Evolutionary conservation across 2,113 vertebrate species (phyloP).

Genomic region (Catagonus wagneri): DNA sequence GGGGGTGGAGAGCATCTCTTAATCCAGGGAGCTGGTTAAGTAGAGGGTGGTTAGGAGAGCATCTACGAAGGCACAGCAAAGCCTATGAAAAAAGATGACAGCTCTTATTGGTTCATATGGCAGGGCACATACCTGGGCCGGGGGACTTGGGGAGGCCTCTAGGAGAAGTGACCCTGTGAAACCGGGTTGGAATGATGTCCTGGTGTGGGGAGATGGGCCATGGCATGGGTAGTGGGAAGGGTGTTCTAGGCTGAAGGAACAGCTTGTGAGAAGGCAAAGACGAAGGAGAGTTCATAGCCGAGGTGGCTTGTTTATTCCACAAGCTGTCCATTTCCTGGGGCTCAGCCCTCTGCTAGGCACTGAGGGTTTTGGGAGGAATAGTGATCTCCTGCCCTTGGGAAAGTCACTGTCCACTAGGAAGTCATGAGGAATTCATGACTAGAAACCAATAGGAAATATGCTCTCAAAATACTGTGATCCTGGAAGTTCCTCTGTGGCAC

Average conservation of each 20-base stretch:
- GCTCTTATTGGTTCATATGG: neutral
- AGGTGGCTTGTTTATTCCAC: neutral
- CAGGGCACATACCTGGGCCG: neutral
- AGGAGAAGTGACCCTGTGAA: neutral
- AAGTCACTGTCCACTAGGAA: neutral
- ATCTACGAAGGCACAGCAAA: neutral
- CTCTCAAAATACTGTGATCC: neutral
- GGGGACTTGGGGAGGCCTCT: neutral
- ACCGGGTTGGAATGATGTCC: neutral
- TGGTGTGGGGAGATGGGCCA: neutral
- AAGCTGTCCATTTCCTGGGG: neutral
- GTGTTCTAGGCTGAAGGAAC: neutral
- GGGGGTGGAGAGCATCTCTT: neutral
- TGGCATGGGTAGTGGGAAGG: neutral
- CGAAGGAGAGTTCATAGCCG: neutral
- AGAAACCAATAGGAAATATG: neutral
- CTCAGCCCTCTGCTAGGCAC: neutral
- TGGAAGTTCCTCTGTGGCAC: no score
- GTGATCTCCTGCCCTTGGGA: neutral
- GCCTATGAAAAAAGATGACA: neutral
- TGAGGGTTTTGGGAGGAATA: neutral
- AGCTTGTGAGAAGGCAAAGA: neutral
- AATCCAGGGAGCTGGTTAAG: no score
- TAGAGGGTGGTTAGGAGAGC: neutral
- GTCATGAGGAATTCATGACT: neutral